Evolutionary conservation across 2,797 vertebrate genomes (phyloP).

Genomic region (Sitta carolinensis): DNA sequence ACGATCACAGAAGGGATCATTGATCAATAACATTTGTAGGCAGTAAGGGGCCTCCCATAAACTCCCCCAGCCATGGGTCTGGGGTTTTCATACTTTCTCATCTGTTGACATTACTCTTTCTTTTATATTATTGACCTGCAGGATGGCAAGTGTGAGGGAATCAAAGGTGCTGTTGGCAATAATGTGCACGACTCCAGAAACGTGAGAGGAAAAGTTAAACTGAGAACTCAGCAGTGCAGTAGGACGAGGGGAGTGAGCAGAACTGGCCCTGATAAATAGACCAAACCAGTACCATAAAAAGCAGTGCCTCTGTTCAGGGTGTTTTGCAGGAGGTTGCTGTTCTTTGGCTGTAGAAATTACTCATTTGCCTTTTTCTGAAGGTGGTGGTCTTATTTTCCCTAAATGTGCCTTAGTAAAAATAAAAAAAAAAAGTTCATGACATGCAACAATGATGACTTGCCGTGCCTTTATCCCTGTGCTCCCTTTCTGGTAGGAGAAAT

Average conservation of each 20-base stretch:
- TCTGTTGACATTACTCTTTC: neutral
- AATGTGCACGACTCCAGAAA: neutral
- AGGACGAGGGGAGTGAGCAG: neutral
- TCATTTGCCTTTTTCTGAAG: neutral
- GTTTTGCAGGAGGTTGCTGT: neutral
- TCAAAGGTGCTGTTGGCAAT: neutral
- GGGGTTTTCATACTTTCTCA: neutral
- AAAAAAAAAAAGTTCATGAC: neutral
- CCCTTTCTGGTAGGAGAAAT: neutral
- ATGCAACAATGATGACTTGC: neutral
- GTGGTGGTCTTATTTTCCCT: neutral
- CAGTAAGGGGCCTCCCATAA: neutral
- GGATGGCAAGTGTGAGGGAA: neutral
- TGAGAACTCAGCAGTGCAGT: neutral
- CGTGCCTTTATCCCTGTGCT: neutral
- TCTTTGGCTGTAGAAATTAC: neutral
- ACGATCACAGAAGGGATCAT: neutral
- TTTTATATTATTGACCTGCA: neutral
- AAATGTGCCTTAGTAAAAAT: neutral
- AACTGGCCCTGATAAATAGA: neutral
- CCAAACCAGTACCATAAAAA: neutral
- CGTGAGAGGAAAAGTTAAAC: neutral
- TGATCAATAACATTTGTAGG: neutral
- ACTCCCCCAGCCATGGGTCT: fast-evolving
- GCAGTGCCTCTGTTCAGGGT: neutral